A percentile compares a stretch with the other conserved stretches of the same genome.
Evolutionary conservation across 2,113 vertebrate species (phyloP).

Genomic region (Upupa epops): DNA sequence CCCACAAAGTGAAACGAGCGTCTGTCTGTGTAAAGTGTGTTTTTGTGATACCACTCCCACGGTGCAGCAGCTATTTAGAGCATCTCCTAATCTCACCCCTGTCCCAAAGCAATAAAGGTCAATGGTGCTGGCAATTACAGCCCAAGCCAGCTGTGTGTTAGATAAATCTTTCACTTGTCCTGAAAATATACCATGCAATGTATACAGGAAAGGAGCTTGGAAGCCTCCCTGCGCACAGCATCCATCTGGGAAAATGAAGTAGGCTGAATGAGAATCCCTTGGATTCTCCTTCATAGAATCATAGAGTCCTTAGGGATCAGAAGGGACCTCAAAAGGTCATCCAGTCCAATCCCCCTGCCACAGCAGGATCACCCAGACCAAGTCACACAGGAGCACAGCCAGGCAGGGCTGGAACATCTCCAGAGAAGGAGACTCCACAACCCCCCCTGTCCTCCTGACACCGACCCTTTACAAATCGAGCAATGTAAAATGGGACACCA

Average conservation of each 20-base stretch:
- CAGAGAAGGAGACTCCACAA: no score
- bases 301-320: no score
- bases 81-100: constrained; percentile 36
- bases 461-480: no score
- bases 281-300: neutral
- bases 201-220: neutral
- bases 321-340: no score
- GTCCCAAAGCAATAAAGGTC: constrained; percentile 53
- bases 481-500: neutral
- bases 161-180: constrained; percentile 24
- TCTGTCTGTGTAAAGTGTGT: neutral
- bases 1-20: neutral
- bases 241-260: neutral
- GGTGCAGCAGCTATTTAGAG: constrained; percentile 34
- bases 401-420: no score
- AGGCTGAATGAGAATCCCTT: neutral
- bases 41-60: constrained; percentile 29
- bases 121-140: constrained; percentile 31
- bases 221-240: neutral
- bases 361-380: no score
- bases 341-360: no score
- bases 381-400: no score
- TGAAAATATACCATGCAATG: neutral
- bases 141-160: constrained; percentile 45
- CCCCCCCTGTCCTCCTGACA: no score